Evolutionary conservation across 2,888 invertebrate genomes (phyloP), one percentile per base, ranked within the genome.

Genomic region (Antitype chi): DNA sequence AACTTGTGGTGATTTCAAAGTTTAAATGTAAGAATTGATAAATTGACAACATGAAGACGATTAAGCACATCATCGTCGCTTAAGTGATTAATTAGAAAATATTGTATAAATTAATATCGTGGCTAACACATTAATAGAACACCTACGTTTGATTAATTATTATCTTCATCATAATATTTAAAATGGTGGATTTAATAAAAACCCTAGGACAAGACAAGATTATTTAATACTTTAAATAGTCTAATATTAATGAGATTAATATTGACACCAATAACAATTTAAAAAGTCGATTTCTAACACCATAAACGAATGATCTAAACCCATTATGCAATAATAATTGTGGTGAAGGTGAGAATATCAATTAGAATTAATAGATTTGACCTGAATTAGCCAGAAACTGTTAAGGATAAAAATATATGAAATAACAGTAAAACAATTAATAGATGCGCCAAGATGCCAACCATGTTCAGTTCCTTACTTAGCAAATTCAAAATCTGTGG

Each of bases 331-430:
- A 62, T 75, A 70, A 83, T 64, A 76, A 81, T 79, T 57, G 59
- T 63, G 28, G 69, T 70, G 75, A 85, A 85, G 85, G 76, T 69
- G 75, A 79, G 69, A 72, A 82, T 53, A 43, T 49, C 43, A 60
- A 85, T 74, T 52, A 68, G 6, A 13, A 60, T 20, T 67, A 68
- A 84, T 75, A 32, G 69, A 28, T 64, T 81, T 76, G 76, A 74
- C 81, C 75, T 78, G 67, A 62, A 76, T 84, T 60, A 20, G 23
- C 32, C 57, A 63, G 49, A 70, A 71, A 55, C 71, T 71, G 11
- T 38, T 20, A 59, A 49, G 7, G 4, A 47, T 53, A 13, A 28
- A 53, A n/a, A 15, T 52, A 47, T 43, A 5, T 2, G 8, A 53
- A 53, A 38, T 64, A 64, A n/a, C 43, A 57, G 49, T 25, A 23